A percentile compares a stretch with the other conserved stretches of the same genome.
Conservation (phyloP, 2,113 vertebrate genomes). For the Paedocypris sp. region DNA sequence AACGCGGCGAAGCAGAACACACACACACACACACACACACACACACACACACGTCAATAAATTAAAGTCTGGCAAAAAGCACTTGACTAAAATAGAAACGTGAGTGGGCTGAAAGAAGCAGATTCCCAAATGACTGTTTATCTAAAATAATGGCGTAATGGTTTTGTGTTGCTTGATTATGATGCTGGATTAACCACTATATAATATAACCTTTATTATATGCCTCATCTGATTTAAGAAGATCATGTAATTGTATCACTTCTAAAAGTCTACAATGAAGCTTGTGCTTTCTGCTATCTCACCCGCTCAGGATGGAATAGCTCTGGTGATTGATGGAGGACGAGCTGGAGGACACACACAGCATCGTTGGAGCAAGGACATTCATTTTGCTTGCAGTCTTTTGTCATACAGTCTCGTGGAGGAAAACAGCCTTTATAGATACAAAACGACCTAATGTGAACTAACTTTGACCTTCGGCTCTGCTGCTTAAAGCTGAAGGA, state of each 20-base stretch:
- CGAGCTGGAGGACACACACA: background rate
- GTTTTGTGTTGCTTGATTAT: too few species aligned
- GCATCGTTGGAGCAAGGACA: too few species aligned
- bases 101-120: background rate
- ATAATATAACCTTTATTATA: background rate
- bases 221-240: background rate
- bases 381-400: too few species aligned
- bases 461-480: too few species aligned
- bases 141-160: too few species aligned
- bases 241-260: background rate
- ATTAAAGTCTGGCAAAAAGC: conserved; percentile 3
- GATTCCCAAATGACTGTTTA: background rate
- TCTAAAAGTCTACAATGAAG: too few species aligned
- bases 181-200: too few species aligned
- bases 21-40: background rate
- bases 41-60: background rate
- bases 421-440: background rate
- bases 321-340: background rate
- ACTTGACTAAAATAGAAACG: background rate
- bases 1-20: too few species aligned
- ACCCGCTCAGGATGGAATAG: background rate
- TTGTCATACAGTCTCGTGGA: too few species aligned
- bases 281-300: too few species aligned
- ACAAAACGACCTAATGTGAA: background rate
- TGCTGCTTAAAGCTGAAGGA: conserved; percentile 1